These are phyloP conservation scores for Pseudochromis fuscus DNA, from an alignment of 2,797 vertebrate genomes.

Conservation along the genomic window DNA sequence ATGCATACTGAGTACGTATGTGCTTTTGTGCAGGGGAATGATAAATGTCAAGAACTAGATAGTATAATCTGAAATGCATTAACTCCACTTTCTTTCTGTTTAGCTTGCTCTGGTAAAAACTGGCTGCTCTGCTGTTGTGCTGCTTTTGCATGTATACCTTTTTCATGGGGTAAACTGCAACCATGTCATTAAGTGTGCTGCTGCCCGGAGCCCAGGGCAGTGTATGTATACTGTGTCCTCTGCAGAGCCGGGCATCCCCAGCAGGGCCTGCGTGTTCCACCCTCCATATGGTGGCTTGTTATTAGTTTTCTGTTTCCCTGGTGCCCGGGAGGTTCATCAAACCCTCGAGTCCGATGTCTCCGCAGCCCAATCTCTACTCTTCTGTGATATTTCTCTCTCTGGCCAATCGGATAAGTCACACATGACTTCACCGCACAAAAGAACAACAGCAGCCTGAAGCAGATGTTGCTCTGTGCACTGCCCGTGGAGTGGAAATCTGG, in stretches of 20 bases:
- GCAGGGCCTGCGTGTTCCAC: slow-evolving; percentile 71
- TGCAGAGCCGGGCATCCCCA: slow-evolving; percentile 74
- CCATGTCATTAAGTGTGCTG: slow-evolving; percentile 70
- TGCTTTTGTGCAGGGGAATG: slow-evolving; percentile 28
- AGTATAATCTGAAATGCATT: slow-evolving; percentile 47
- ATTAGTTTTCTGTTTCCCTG: slow-evolving; percentile 74
- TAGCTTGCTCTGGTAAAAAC: slow-evolving; percentile 34
- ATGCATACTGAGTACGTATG: slow-evolving; percentile 33
- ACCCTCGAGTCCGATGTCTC: slow-evolving; percentile 77
- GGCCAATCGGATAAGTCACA: slow-evolving; percentile 81
- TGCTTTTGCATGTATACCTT: slow-evolving; percentile 58
- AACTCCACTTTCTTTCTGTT: slow-evolving; percentile 26
- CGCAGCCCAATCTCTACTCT: slow-evolving; percentile 76
- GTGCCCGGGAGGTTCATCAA: slow-evolving; percentile 71
- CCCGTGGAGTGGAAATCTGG: slow-evolving; percentile 65
- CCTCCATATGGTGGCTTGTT: slow-evolving; percentile 81
- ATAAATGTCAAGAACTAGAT: background rate
- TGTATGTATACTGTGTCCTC: slow-evolving; percentile 68
- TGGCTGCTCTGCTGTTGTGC: slow-evolving; percentile 34
- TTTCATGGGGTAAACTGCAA: slow-evolving; percentile 61
- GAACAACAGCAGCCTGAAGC: slow-evolving; percentile 80
- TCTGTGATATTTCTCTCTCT: slow-evolving; percentile 78
- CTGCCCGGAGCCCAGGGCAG: slow-evolving; percentile 58
- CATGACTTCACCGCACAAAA: slow-evolving; percentile 81
- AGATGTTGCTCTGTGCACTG: slow-evolving; percentile 71